A percentile compares a stretch with the other conserved stretches of the same genome.
phyloP scores from a whole-genome alignment of 2,888 invertebrate species.

The Melanotus villosus region DNA sequence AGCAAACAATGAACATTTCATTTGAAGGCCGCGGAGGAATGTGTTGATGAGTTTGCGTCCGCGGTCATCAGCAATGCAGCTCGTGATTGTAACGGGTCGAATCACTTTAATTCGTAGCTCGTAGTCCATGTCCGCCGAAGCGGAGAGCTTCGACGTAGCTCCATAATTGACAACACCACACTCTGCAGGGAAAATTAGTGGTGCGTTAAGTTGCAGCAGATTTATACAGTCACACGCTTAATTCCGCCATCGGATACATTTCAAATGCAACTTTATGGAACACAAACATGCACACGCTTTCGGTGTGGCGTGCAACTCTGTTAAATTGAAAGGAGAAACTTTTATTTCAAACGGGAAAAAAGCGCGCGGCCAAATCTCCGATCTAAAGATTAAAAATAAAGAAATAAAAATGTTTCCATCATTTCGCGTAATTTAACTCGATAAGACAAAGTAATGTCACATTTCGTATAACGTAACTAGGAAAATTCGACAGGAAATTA shows the following conservation, averaged over 20 bases:
- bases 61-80: conserved; percentile 49
- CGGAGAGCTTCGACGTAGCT: conserved; percentile 57
- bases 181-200: conserved; percentile 60
- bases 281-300: neutral
- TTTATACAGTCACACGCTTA: conserved; percentile 55
- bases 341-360: neutral
- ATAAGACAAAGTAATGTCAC: conserved; percentile 9
- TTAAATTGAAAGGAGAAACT: neutral
- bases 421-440: neutral
- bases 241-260: conserved; percentile 40
- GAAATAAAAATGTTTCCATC: no score
- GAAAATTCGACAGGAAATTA: conserved; percentile 18
- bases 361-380: no score
- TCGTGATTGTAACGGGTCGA: conserved; percentile 55
- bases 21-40: conserved; percentile 37
- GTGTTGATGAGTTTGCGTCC: conserved; percentile 48
- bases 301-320: neutral
- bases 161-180: conserved; percentile 61
- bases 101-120: conserved; percentile 57
- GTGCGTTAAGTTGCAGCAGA: conserved; percentile 60
- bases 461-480: neutral
- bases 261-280: conserved; percentile 13
- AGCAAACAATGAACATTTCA: conserved; percentile 32
- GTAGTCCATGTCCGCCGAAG: conserved; percentile 54
- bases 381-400: no score